Evolutionary conservation across 2,113 vertebrate species (phyloP).

Genomic region (Cyrtonyx montezumae): DNA sequence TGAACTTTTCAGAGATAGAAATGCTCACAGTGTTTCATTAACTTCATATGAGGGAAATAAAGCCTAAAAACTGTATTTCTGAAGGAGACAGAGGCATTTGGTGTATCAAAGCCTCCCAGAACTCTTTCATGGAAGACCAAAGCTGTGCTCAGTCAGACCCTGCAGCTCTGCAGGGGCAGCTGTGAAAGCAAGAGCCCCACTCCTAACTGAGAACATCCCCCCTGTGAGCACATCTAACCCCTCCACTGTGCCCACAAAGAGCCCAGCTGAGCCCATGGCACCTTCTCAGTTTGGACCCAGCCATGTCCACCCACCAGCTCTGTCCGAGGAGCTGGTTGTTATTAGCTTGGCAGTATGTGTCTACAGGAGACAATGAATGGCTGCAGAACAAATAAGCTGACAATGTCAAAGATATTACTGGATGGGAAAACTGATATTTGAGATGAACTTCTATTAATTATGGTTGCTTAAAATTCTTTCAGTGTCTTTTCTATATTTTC

Average conservation of each 20-base stretch:
- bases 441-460: constrained; percentile 27
- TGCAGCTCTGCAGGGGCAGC: not conserved
- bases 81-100: not conserved
- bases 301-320: not conserved
- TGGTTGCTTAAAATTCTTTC: not conserved
- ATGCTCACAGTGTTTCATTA: accelerated
- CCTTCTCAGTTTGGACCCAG: not conserved
- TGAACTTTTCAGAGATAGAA: not conserved
- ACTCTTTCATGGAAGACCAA: not conserved
- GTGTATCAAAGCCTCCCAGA: not conserved
- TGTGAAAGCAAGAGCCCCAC: not conserved
- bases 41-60: not conserved
- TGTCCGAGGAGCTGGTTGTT: not conserved
- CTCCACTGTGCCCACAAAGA: not conserved
- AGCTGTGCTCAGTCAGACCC: not conserved
- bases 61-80: not conserved
- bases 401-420: not conserved
- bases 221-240: not conserved
- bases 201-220: not conserved
- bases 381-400: constrained; percentile 7
- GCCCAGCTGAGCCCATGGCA: not conserved
- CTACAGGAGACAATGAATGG: constrained; percentile 49
- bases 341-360: not conserved
- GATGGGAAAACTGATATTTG: constrained; percentile 33
- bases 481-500: not conserved